Evolutionary conservation across 2,113 vertebrate species (phyloP).

Genomic region (Alexandromys fortis): DNA sequence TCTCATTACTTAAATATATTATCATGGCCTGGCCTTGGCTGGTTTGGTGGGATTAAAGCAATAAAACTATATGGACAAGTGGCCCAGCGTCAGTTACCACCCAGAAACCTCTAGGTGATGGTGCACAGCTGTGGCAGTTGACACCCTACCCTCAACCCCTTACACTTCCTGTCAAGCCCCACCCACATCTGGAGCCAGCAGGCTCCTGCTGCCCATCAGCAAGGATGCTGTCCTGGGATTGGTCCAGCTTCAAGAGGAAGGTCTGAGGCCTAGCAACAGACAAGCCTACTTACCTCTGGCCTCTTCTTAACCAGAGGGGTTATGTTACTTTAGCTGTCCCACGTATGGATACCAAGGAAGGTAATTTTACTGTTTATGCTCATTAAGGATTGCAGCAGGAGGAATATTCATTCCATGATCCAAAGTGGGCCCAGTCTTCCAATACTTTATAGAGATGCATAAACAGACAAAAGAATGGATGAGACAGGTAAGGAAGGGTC

Average conservation of each 20-base stretch:
- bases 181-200: not conserved
- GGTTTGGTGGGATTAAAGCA: slow-evolving; percentile 59
- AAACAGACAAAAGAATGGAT: no score
- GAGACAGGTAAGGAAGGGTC: not conserved
- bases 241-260: not conserved
- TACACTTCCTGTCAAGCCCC: not conserved
- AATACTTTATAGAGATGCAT: not conserved
- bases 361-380: not conserved
- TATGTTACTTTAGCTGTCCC: not conserved
- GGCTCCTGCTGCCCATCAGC: not conserved
- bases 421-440: not conserved
- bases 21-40: not conserved
- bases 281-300: not conserved
- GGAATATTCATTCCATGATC: not conserved
- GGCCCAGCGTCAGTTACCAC: slow-evolving; percentile 48
- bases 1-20: slow-evolving; percentile 71
- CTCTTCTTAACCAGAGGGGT: not conserved
- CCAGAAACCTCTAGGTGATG: slow-evolving; percentile 1
- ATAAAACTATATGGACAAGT: slow-evolving; percentile 72
- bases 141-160: not conserved
- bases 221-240: not conserved
- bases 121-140: slow-evolving; percentile 18
- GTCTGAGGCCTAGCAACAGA: not conserved
- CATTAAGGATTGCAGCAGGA: not conserved
- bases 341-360: not conserved